Evolutionary conservation across 2,113 vertebrate genomes (phyloP), one percentile per base, ranked within the genome.

Genomic region (Daboia siamensis): DNA sequence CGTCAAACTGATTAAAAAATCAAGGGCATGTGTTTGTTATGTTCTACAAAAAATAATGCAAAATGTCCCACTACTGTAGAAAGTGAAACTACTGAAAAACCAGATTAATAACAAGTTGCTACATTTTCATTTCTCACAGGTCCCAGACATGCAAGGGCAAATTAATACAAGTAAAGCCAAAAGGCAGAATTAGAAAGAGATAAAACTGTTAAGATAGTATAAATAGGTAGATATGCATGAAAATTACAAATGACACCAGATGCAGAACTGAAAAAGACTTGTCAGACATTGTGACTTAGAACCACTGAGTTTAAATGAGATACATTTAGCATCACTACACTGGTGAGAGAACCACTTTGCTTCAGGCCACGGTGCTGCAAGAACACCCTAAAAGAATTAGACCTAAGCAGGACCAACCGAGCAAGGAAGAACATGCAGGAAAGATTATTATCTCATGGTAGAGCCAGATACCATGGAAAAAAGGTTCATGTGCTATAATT

Each of bases 271-370:
- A 93, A 5, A 91, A 91, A 5, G 8, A 11, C 39, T 92, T 89
- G 90, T 90, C 61, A 84, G 20, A 93, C 87, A 89, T 87, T 89
- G 93, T 88, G 93, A 44, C 11, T 95, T 92, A 95, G 15, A 86
- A 94, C 57, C 93, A 95, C 91, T 93, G 92, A 93, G 48, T 94
- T 94, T 93, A 93, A 91, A 90, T 92, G 90, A 86, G 7, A 15
- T 87, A 52, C 15, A 52, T 44, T 33, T 48, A 90, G 33, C 21
- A n/a, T 57, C 56, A 57, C 69, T 39, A 9, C 29, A 39, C 3
- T 44, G 88, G 21, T 11, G 6, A 51, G 20, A 15, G 20, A 57
- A 7, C 26, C 17, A 33, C 54, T 59, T 48, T n/a, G 74, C 55
- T 51, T 86, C n/a, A 84, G 20, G 8, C 55, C 44, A 21, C 3